Evolutionary conservation across 2,888 invertebrate species (phyloP).

Genomic region (Acleris laterana): DNA sequence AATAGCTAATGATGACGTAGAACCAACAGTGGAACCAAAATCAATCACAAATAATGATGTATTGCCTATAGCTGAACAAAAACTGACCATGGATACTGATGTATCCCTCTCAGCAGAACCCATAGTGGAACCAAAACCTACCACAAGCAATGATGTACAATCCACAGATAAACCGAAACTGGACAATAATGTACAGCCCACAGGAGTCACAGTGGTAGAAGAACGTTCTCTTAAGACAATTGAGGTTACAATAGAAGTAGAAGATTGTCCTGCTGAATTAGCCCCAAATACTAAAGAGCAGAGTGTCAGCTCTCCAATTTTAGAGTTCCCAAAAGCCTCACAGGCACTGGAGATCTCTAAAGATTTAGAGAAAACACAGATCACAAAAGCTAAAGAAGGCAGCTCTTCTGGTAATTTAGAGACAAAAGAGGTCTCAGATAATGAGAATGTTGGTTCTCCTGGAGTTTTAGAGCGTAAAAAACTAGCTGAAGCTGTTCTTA

Average conservation of each 20-base stretch:
- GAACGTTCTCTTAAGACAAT: neutral
- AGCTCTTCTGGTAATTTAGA: neutral
- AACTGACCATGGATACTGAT: too few species aligned
- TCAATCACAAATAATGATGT: neutral
- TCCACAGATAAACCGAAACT: neutral
- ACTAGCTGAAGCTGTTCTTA: neutral
- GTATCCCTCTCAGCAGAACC: neutral
- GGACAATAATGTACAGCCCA: neutral
- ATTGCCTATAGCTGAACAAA: too few species aligned
- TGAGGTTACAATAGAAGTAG: neutral
- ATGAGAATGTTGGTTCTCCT: neutral
- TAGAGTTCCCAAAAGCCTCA: too few species aligned
- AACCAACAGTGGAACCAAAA: slow-evolving; percentile 3
- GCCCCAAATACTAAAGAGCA: too few species aligned
- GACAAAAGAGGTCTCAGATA: neutral
- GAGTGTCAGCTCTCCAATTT: too few species aligned
- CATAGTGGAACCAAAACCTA: neutral
- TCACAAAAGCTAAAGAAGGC: neutral
- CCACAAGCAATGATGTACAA: slow-evolving; percentile 12
- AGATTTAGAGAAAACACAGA: too few species aligned
- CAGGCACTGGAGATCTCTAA: too few species aligned
- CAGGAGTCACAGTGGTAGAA: neutral
- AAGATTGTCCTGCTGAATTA: too few species aligned
- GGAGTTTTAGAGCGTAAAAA: neutral
- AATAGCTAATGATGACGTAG: slow-evolving; percentile 7